Evolutionary conservation across 2,888 invertebrate genomes (phyloP).

Genomic region (Xestobium rufovillosum): DNA sequence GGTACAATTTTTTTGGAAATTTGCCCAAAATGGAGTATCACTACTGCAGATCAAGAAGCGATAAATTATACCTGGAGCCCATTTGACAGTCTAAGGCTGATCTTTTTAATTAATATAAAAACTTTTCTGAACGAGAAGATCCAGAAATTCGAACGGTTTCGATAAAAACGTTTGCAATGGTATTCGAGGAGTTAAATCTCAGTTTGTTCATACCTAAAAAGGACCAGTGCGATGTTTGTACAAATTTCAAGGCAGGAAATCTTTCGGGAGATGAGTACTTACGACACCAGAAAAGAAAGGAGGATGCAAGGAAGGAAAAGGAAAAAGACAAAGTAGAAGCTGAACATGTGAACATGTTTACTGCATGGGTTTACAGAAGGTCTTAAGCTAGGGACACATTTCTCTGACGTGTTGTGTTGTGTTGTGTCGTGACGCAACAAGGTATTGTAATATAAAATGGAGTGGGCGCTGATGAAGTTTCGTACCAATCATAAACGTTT

Average conservation of each 20-base stretch:
- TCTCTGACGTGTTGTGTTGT: slow-evolving; percentile 9
- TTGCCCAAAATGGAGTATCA: too few species aligned
- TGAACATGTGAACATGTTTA: slow-evolving; percentile 8
- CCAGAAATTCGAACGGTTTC: slow-evolving; percentile 2
- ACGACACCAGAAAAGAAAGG: slow-evolving; percentile 10
- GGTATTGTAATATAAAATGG: too few species aligned
- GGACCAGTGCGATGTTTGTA: slow-evolving; percentile 20
- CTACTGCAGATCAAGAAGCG: slow-evolving; percentile 7
- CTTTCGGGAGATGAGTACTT: slow-evolving; percentile 11
- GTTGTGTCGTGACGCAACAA: too few species aligned
- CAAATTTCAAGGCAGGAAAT: slow-evolving; percentile 8
- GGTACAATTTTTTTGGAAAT: too few species aligned
- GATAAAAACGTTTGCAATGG: slow-evolving; percentile 9
- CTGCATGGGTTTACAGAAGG: slow-evolving; percentile 12
- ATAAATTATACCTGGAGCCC: slow-evolving; percentile 23
- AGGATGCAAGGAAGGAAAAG: slow-evolving; percentile 11
- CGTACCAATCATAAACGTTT: too few species aligned
- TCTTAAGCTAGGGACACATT: too few species aligned
- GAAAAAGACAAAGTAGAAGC: slow-evolving; percentile 10
- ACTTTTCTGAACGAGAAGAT: slow-evolving; percentile 4
- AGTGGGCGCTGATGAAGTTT: too few species aligned
- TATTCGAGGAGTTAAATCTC: slow-evolving; percentile 21
- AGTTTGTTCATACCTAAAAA: slow-evolving; percentile 24
- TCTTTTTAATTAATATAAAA: slow-evolving; percentile 18
- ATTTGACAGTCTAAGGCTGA: slow-evolving; percentile 14